Evolutionary conservation across 2,113 vertebrate genomes (phyloP).

Genomic region (Scolopax mira): DNA sequence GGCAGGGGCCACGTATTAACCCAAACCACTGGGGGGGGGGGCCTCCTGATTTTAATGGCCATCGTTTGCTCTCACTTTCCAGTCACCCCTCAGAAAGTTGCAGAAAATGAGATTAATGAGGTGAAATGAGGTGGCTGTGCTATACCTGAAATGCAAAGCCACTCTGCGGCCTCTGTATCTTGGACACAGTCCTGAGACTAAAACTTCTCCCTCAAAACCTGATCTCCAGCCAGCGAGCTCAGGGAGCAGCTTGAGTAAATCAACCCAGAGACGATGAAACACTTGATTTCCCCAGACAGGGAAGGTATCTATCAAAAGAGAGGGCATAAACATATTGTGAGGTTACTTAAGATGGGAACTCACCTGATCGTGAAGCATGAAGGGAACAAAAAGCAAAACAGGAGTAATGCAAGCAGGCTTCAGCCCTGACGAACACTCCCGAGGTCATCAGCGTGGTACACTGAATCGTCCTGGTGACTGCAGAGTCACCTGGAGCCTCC

Average conservation of each 20-base stretch:
- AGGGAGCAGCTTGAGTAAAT: background rate
- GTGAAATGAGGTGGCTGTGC: background rate
- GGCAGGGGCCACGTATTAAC: fast-evolving
- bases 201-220: background rate
- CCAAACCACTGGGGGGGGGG: background rate
- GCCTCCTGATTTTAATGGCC: background rate
- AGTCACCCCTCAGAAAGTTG: background rate
- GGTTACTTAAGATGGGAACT: background rate
- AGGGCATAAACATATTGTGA: fast-evolving
- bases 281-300: background rate
- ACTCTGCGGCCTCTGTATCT: background rate
- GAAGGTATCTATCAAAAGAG: background rate
- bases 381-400: background rate
- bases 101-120: background rate
- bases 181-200: background rate
- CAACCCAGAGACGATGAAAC: background rate
- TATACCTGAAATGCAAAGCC: background rate
- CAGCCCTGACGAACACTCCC: background rate
- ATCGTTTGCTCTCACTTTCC: background rate
- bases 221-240: background rate
- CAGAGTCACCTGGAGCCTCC: constrained; percentile 19
- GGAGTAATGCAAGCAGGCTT: background rate
- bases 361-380: fast-evolving
- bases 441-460: background rate
- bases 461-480: background rate